Evolutionary conservation across 2,888 invertebrate species (phyloP), one percentile per base, ranked within the genome.

Genomic region (Caenorhabditis angaria): DNA sequence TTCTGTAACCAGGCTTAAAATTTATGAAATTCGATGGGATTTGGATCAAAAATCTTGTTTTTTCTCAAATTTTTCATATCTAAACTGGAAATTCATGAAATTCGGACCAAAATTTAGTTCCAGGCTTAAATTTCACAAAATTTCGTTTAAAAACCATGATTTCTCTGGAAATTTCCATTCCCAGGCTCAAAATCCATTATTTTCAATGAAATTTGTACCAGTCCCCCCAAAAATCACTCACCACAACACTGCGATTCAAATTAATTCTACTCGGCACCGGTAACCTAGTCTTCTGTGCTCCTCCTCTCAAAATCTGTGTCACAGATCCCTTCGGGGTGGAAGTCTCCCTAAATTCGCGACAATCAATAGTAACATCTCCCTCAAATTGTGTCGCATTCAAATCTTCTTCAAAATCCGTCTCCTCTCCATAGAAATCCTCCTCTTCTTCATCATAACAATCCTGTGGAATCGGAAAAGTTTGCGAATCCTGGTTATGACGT

Each of bases 331-430:
- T 72, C 12, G 72, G 72, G 48, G 72, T 72, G 1, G 72, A 72
- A 1, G 72, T 72, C 41, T 41, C 41, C 18, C 41, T 12, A 14
- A 41, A 41, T 41, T 41, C 41, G 10, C 41, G 5, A 48, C 73
- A 73, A 35, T 73, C 73, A 24, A 73, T 73, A 0, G 73, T 72
- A 12, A 72, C n/a, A n/a, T 72, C 73, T 8, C 65, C 69, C 22
- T 68, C 68, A 25, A 67, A 71, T 35, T 73, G 68, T 18, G 67
- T 67, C 4, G 61, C 66, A 53, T 69, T 63, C 25, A 63, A 47
- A 55, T 66, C 67, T 18, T 77, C 77, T 1, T 64, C 61, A n/a
- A 41, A 41, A 41, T 72, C 74, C 6, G 60, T 61, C 3, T 54
- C 56, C 29, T 74, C 50, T 18, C 64, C 61, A 24, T 65, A 58